A percentile compares a stretch with the other conserved stretches of the same genome.
Evolutionary conservation across 2,888 invertebrate species (phyloP).

Genomic region (Laothoe populi): DNA sequence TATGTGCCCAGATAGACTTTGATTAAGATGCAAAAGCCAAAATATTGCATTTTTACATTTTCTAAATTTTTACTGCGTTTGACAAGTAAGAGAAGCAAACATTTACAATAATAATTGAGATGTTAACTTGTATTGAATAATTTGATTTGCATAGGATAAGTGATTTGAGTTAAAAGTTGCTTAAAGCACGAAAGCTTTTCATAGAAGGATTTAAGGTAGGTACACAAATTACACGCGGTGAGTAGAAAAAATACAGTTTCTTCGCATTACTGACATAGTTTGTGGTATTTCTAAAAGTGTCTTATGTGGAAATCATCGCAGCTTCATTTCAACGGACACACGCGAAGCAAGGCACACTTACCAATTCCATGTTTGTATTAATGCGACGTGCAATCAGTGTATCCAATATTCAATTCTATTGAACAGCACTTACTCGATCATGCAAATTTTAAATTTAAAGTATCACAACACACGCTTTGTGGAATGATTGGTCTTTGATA

Average conservation of each 20-base stretch:
- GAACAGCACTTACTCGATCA: not conserved
- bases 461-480: not conserved
- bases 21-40: no score
- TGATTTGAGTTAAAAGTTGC: no score
- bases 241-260: not conserved
- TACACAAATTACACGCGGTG: not conserved
- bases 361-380: constrained; percentile 47
- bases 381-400: constrained; percentile 27
- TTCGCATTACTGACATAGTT: not conserved
- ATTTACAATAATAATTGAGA: no score
- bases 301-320: not conserved
- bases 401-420: not conserved
- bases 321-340: not conserved
- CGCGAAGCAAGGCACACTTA: constrained; percentile 32
- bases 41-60: no score
- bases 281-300: not conserved
- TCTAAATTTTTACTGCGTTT: no score
- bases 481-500: constrained; percentile 1
- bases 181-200: no score
- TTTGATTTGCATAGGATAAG: no score
- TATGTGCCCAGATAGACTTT: no score
- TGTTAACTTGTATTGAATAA: no score
- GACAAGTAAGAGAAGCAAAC: no score
- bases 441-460: not conserved
- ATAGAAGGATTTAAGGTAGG: no score